Conservation (phyloP, 2,113 vertebrate species). For the Pampusana beccarii region DNA sequence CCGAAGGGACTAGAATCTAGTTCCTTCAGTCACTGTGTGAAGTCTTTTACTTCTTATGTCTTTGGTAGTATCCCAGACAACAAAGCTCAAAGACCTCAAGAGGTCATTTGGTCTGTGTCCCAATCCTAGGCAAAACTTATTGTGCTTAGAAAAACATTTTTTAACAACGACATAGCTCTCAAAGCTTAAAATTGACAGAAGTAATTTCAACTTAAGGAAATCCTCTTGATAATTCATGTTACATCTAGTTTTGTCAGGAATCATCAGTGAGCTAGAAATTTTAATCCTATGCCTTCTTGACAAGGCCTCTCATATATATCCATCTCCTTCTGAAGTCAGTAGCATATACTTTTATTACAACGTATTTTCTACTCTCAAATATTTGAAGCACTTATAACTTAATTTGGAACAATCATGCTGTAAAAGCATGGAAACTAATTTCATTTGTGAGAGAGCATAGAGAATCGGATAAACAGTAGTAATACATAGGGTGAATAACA, state of each 20-base stretch:
- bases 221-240: not conserved
- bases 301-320: not conserved
- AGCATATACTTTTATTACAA: not conserved
- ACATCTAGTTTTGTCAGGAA: not conserved
- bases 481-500: not conserved
- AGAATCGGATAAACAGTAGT: not conserved
- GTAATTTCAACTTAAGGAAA: not conserved
- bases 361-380: not conserved
- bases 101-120: not conserved
- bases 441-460: not conserved
- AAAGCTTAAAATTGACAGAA: not conserved
- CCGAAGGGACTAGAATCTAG: accelerated
- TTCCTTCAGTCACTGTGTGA: not conserved
- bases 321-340: not conserved
- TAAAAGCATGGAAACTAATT: not conserved
- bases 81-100: not conserved
- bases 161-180: not conserved
- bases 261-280: not conserved
- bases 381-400: not conserved
- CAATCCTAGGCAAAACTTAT: not conserved
- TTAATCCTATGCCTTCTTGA: not conserved
- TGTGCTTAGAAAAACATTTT: not conserved
- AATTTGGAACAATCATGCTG: not conserved
- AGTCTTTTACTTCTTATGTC: not conserved
- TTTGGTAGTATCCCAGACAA: not conserved